A percentile compares a stretch with the other conserved stretches of the same genome.
phyloP scores from a whole-genome alignment of 2,113 vertebrate species.

The Heterotilapia buettikoferi region DNA sequence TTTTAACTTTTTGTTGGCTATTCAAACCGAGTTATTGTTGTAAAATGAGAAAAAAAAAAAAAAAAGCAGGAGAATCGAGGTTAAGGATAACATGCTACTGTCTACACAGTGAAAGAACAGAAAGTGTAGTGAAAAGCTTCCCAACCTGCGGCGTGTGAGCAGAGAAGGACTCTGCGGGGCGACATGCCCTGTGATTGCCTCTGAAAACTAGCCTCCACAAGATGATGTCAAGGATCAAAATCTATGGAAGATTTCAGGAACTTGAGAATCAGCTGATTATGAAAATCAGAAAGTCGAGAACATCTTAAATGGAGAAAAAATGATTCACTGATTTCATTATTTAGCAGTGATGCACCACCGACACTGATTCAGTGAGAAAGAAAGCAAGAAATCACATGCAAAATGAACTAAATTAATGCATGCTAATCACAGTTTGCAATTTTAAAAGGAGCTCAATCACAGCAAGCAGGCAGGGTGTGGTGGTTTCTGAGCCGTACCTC shows the following conservation, averaged over 20 bases:
- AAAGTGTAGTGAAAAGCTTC: conserved; percentile 17
- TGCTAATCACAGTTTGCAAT: background rate
- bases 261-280: conserved; percentile 66
- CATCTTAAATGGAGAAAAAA: background rate
- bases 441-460: background rate
- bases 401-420: background rate
- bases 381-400: background rate
- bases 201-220: conserved; percentile 95
- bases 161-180: conserved; percentile 61
- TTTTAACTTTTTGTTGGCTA: background rate
- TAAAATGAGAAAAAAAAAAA: background rate
- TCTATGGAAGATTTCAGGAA: conserved; percentile 81
- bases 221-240: conserved; percentile 94
- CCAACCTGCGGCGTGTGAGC: conserved; percentile 87
- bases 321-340: background rate
- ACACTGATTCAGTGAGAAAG: background rate
- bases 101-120: background rate
- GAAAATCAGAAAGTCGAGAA: conserved; percentile 18
- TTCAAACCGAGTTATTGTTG: background rate
- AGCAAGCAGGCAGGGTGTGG: background rate
- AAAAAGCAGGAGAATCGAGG: background rate
- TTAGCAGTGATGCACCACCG: background rate
- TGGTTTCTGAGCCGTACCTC: conserved; percentile 78
- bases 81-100: background rate
- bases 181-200: conserved; percentile 79